Evolutionary conservation across 2,797 vertebrate genomes (phyloP).

Genomic region (Phyllotis vaccarum): DNA sequence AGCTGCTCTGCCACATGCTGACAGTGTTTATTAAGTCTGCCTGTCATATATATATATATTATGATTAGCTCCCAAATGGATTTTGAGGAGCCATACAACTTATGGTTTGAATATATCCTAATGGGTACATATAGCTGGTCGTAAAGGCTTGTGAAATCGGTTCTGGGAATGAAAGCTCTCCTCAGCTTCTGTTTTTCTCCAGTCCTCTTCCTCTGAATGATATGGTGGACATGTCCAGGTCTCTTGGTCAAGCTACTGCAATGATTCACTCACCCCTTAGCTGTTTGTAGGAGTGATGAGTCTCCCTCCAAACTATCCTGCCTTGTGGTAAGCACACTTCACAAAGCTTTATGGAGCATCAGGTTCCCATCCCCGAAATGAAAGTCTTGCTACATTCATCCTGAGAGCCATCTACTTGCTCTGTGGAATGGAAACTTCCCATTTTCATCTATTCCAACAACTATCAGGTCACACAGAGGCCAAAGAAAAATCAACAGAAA

Average conservation of each 20-base stretch:
- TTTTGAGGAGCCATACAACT: background rate
- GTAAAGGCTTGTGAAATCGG: background rate
- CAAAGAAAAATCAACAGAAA: constrained; percentile 57
- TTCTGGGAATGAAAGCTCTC: background rate
- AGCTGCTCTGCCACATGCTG: background rate
- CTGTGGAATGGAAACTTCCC: constrained; percentile 49
- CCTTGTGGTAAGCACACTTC: background rate
- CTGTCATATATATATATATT: background rate
- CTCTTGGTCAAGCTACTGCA: background rate
- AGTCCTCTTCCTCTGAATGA: background rate
- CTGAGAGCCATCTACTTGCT: constrained; percentile 24
- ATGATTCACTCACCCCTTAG: background rate
- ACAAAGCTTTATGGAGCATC: constrained; percentile 66
- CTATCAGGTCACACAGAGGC: constrained; percentile 49
- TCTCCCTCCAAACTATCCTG: constrained; percentile 29
- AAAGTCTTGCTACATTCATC: constrained; percentile 34
- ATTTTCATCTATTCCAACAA: constrained; percentile 62
- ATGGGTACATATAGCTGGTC: background rate
- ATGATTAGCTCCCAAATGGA: background rate
- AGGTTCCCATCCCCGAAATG: constrained; percentile 56
- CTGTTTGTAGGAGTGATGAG: constrained; percentile 22
- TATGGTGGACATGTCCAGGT: background rate
- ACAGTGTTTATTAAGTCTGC: background rate
- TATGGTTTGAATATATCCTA: background rate
- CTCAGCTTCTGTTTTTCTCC: background rate